Evolutionary conservation across 64 coral and sea anemone species (phyloP), one percentile per base, ranked within the genome.

Genomic region (Stylophora pistillata): DNA sequence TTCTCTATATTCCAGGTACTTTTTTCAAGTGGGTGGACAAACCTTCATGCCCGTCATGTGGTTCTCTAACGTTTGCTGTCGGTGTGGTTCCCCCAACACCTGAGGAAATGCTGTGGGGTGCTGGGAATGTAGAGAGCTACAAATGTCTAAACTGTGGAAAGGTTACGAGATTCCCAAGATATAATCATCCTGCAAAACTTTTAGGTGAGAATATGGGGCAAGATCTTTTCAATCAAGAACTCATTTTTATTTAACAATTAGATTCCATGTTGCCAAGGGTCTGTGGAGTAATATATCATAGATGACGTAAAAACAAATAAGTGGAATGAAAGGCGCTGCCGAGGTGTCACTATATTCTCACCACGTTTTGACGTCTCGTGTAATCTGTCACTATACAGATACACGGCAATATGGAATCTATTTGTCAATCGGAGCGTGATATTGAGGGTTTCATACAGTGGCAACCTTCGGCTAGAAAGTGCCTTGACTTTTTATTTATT

Each of bases 21-120:
- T 97, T 97, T 84, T 97, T 97, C 62, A 81, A 93, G 53, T 97
- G 95, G 95, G 88, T 97, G 75, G 91, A 97, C 82, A 97, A 97
- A 56, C 95, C 95, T 33, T 66, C 78, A 17, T 97, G 95, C 58
- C 61, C 81, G 0, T 78, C 54, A 2, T 97, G 95, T 74, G 89
- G 89, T 55, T 60, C 86, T 10, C 65, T 81, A 32, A 92, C 79
- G 20, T 77, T 83, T 33, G 73, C 71, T 2, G 52, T 78, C 17
- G 87, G 83, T 1, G 73, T 68, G 56, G 77, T 90, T 11, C 31
- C 76, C 16, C 95, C 95, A 13, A 93, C 91, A 18, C 79, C 82
- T 6, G 95, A 97, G 52, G 95, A 97, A 10, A 87, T 89, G 70
- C 23, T 77, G 16, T 97, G 95, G 95, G 95, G 91, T 3, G 91